Evolutionary conservation across 2,797 vertebrate genomes (phyloP), one percentile per base, ranked within the genome.

Genomic region (Phoeniculus purpureus): DNA sequence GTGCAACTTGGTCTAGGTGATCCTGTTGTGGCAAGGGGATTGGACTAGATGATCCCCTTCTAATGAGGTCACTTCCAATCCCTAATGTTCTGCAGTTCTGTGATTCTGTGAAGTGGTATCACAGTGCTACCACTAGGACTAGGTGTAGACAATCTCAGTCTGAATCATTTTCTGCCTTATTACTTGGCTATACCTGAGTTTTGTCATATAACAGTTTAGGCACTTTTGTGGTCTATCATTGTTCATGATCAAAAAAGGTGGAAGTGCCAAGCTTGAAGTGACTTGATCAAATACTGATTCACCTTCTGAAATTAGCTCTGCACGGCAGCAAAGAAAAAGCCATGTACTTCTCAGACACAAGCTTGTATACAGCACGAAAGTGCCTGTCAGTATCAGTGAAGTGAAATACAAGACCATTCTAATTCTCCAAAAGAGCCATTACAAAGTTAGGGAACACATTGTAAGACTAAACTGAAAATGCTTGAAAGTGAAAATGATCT

Each of bases 281-380:
- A 51, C 54, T 94, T 90, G 83, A 81, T 93, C 90, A 82, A 94
- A 70, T 20, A 43, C 34, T 80, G 81, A 82, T 78, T 95, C 94
- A 81, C 81, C 58, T 91, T 88, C 76, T 89, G 73, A 92, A 95
- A 95, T 93, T 87, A 95, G 78, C 91, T 90, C 76, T 85, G 81
- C 84, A 68, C 55, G 94, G 91, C 85, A 97, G 94, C 94, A 96
- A 96, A 96, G 82, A 66, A 96, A 84, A 78, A 84, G 29, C n/a
- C 15, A 29, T 47, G 34, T 71, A 64, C 55, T 87, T 94, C 62
- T 58, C 25, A 87, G 79, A 43, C 15, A 87, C 60, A 87, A 93
- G 66, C 62, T 82, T 72, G 48, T 87, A 40, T 81, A 67, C 73
- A 76, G n/a, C 1, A 0, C 59, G 37, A 91, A 58, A 91, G 47